These are phyloP conservation scores for Leucania comma DNA, from an alignment of 2,888 invertebrate genomes.

Conservation along the genomic window DNA sequence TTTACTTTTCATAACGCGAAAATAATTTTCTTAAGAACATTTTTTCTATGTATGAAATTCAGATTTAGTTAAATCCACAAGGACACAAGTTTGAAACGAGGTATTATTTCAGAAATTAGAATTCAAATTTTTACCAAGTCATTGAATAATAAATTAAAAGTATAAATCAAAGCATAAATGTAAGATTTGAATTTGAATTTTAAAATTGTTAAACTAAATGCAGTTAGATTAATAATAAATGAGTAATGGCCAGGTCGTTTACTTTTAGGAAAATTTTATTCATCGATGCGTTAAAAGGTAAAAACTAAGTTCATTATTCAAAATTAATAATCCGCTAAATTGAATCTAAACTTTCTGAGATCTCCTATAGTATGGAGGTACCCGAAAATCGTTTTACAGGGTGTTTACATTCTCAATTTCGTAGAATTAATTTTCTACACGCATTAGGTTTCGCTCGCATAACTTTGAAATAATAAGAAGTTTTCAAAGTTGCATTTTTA, in stretches of 20 bases:
- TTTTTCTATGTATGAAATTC: slow-evolving; percentile 29
- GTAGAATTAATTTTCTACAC: slow-evolving; percentile 49
- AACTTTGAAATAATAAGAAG: slow-evolving; percentile 48
- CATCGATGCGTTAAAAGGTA: slow-evolving; percentile 63
- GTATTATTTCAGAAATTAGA: slow-evolving; percentile 51
- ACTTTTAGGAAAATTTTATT: slow-evolving; percentile 59
- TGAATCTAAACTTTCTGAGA: slow-evolving; percentile 83
- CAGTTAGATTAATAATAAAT: slow-evolving; percentile 51
- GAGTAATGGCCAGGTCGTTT: slow-evolving; percentile 56
- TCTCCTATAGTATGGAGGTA: slow-evolving; percentile 74
- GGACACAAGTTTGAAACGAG: slow-evolving; percentile 31
- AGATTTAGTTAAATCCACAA: slow-evolving; percentile 31
- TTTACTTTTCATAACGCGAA: slow-evolving; percentile 1
- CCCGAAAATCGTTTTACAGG: slow-evolving; percentile 78
- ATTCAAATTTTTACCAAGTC: slow-evolving; percentile 50
- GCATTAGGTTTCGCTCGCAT: slow-evolving; percentile 28
- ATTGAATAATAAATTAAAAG: slow-evolving; percentile 54
- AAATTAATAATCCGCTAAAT: slow-evolving; percentile 89
- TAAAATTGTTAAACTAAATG: slow-evolving; percentile 48
- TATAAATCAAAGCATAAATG: slow-evolving; percentile 58
- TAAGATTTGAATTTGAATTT: slow-evolving; percentile 48
- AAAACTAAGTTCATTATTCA: slow-evolving; percentile 84
- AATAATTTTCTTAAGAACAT: slow-evolving; percentile 5
- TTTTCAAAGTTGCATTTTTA: slow-evolving; percentile 47
- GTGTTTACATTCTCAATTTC: slow-evolving; percentile 68